These are phyloP conservation scores for Drosophila pseudoananassae DNA, from an alignment of 1,140 invertebrate genomes.

Conservation along the genomic window DNA sequence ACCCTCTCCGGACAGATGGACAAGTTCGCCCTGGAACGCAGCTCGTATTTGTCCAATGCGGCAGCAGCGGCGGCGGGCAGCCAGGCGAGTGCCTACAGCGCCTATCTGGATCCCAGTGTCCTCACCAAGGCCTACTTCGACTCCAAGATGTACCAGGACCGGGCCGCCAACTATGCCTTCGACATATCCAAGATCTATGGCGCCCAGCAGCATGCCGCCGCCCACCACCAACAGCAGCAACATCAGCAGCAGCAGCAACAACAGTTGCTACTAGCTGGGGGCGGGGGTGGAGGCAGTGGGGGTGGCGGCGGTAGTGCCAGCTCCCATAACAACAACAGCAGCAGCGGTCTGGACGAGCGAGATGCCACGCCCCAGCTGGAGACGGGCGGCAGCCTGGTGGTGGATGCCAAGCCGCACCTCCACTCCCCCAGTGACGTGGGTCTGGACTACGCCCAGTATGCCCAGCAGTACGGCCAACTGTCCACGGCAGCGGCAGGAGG, in stretches of 20 bases:
- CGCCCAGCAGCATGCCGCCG: conserved; percentile 72
- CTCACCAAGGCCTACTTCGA: conserved; percentile 92
- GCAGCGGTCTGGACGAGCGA: conserved; percentile 70
- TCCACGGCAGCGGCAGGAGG: conserved; percentile 64
- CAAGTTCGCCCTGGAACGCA: conserved; percentile 83
- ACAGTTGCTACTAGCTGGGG: conserved; percentile 58
- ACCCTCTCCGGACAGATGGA: conserved; percentile 82
- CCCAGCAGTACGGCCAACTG: conserved; percentile 83
- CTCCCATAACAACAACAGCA: conserved; percentile 76
- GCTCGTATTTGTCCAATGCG: conserved; percentile 81
- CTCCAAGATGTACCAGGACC: conserved; percentile 92
- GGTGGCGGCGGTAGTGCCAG: conserved; percentile 64
- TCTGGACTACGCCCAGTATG: conserved; percentile 79
- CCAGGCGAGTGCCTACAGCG: conserved; percentile 84
- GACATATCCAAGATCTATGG: conserved; percentile 90
- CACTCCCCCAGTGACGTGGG: conserved; percentile 78
- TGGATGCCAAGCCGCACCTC: conserved; percentile 72
- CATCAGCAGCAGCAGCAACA: conserved; percentile 71
- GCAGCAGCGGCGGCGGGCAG: conserved; percentile 37
- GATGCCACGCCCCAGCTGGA: conserved; percentile 81
- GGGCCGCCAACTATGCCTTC: conserved; percentile 87
- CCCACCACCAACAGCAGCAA: conserved; percentile 73
- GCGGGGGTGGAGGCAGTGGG: conserved; percentile 24
- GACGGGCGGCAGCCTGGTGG: conserved; percentile 41
- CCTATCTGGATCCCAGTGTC: conserved; percentile 90